Conservation (phyloP, 2,797 vertebrate genomes). For the Tokudaia tokunoshimensis region DNA sequence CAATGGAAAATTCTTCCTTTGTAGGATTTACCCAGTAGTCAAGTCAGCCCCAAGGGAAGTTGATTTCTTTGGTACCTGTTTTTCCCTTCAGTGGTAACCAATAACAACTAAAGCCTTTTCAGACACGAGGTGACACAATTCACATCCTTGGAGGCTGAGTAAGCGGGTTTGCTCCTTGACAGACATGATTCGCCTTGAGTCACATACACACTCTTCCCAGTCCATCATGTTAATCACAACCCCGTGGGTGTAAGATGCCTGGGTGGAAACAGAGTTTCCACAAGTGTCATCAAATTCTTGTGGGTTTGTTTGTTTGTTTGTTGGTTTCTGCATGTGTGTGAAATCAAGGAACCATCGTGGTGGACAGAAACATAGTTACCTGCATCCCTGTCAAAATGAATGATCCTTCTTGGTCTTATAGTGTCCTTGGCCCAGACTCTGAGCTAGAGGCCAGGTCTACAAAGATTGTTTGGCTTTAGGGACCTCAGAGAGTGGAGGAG, state of each 20-base stretch:
- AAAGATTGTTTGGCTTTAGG: not conserved
- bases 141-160: not conserved
- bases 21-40: not conserved
- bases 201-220: not conserved
- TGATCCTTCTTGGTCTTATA: not conserved
- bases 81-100: constrained; percentile 11
- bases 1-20: not conserved
- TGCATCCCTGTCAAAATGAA: not conserved
- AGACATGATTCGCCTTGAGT: not conserved
- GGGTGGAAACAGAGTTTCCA: not conserved
- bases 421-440: not conserved
- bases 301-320: not conserved
- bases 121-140: not conserved
- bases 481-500: no score
- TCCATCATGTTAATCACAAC: not conserved
- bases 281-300: not conserved
- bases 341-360: not conserved
- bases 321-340: not conserved
- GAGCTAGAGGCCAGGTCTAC: not conserved
- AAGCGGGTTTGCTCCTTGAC: not conserved
- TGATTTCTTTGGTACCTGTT: not conserved
- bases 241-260: not conserved
- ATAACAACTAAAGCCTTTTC: not conserved
- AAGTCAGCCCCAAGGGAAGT: not conserved
- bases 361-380: not conserved